Conservation (phyloP, 1,140 invertebrate species). For the Heliothis subflexa region DNA sequence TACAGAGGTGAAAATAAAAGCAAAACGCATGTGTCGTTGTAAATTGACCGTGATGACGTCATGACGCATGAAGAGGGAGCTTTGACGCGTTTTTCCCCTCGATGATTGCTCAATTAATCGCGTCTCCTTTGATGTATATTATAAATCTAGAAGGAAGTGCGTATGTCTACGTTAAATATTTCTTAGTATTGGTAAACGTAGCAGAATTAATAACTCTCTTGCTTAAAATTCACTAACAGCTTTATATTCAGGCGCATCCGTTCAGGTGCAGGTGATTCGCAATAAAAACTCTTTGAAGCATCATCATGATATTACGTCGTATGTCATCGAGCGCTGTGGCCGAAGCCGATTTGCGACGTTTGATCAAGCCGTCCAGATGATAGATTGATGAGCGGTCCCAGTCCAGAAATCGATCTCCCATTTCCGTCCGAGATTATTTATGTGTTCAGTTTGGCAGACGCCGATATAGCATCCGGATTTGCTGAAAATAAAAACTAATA, state of each 20-base stretch:
- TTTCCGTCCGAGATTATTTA: slow-evolving; percentile 69
- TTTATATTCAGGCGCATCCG: slow-evolving; percentile 22
- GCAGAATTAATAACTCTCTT: too few relatives aligned
- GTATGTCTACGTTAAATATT: neutral
- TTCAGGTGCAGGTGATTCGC: slow-evolving; percentile 44
- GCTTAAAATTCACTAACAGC: slow-evolving; percentile 5
- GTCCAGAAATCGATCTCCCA: slow-evolving; percentile 64
- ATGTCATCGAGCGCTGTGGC: slow-evolving; percentile 62
- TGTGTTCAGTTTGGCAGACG: slow-evolving; percentile 66
- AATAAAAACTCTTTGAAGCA: slow-evolving; percentile 54
- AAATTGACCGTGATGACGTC: slow-evolving; percentile 66
- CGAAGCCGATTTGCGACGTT: slow-evolving; percentile 65
- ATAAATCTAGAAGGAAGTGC: neutral
- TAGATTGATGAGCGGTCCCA: slow-evolving; percentile 70
- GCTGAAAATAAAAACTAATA: slow-evolving; percentile 51
- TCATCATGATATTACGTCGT: slow-evolving; percentile 61
- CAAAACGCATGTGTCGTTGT: slow-evolving; percentile 62
- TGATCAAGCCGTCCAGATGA: slow-evolving; percentile 71
- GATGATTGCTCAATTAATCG: slow-evolving; percentile 69
- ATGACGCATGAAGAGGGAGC: slow-evolving; percentile 59
- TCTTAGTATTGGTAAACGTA: too few relatives aligned
- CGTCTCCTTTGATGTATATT: slow-evolving; percentile 70
- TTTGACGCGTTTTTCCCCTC: slow-evolving; percentile 60
- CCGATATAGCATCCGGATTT: slow-evolving; percentile 65
- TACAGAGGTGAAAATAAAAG: slow-evolving; percentile 48